Percentiles rank a stretch among this genome's conserved stretches.
Conservation (phyloP, 2,888 invertebrate genomes). For the Drosophila rellima region DNA sequence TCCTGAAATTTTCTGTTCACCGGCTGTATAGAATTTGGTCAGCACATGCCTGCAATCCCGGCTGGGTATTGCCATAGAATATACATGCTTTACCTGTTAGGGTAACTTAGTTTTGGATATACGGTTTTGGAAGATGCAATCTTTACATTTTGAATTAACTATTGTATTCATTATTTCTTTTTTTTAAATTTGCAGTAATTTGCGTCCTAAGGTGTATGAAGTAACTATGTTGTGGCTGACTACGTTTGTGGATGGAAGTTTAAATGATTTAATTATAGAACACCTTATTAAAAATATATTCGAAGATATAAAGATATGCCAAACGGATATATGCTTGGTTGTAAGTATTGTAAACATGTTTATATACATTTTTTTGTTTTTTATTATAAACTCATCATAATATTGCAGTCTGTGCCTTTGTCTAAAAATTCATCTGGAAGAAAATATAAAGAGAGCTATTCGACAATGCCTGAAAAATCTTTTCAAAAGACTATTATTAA, state of each 20-base stretch:
- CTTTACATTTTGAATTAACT: neutral
- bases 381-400: neutral
- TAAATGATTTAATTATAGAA: conserved; percentile 34
- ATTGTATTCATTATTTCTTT: neutral
- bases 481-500: neutral
- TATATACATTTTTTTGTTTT: neutral
- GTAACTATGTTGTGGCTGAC: conserved; percentile 36
- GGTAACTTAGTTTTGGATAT: no score
- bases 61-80: no score
- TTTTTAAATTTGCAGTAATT: conserved; percentile 27
- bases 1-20: no score
- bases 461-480: neutral
- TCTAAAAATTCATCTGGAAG: neutral
- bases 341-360: conserved; percentile 15
- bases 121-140: no score
- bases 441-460: conserved; percentile 5
- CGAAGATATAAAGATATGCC: conserved; percentile 24
- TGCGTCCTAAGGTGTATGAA: conserved; percentile 30
- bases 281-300: conserved; percentile 30
- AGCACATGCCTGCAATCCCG: no score
- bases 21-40: no score
- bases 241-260: conserved; percentile 40
- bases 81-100: no score
- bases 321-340: conserved; percentile 23
- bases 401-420: conserved; percentile 4